These are phyloP conservation scores for Cotesia congregata DNA, from an alignment of 2,888 invertebrate species.

Conservation along the genomic window DNA sequence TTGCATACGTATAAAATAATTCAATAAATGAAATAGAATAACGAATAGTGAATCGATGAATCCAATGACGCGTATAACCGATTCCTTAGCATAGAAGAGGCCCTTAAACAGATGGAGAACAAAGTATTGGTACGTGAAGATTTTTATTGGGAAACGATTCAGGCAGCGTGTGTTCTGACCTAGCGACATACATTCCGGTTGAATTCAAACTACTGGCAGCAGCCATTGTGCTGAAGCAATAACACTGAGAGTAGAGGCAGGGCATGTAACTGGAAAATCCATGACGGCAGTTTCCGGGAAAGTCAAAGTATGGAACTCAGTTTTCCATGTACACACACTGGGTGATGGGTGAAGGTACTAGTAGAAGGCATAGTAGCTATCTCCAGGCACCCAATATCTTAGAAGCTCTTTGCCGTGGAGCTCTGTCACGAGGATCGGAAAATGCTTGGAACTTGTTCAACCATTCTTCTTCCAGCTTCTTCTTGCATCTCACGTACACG, in stretches of 20 bases:
- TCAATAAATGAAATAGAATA: conserved; percentile 23
- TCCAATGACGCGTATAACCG: background rate
- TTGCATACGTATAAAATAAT: conserved; percentile 5
- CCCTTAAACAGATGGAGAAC: conserved; percentile 30
- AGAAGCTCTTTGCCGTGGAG: conserved; percentile 28
- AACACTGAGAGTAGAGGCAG: background rate
- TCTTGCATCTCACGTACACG: conserved; percentile 24
- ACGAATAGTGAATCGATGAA: background rate
- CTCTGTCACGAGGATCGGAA: conserved; percentile 36
- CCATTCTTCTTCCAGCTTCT: conserved; percentile 22
- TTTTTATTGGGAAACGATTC: conserved; percentile 47
- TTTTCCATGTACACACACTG: background rate
- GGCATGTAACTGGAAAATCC: background rate
- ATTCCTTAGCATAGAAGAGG: conserved; percentile 1
- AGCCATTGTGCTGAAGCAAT: conserved; percentile 17
- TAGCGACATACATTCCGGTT: conserved; percentile 51
- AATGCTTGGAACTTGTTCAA: conserved; percentile 35
- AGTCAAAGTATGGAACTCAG: background rate
- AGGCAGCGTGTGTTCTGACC: conserved; percentile 47
- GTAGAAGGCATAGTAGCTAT: conserved; percentile 4
- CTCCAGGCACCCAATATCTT: conserved; percentile 28
- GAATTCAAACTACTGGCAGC: conserved; percentile 42
- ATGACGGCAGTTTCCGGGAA: conserved; percentile 15
- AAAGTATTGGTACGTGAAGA: conserved; percentile 34
- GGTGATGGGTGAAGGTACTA: background rate